Conservation (phyloP, 2,113 vertebrate species). For the Nibea coibor region DNA sequence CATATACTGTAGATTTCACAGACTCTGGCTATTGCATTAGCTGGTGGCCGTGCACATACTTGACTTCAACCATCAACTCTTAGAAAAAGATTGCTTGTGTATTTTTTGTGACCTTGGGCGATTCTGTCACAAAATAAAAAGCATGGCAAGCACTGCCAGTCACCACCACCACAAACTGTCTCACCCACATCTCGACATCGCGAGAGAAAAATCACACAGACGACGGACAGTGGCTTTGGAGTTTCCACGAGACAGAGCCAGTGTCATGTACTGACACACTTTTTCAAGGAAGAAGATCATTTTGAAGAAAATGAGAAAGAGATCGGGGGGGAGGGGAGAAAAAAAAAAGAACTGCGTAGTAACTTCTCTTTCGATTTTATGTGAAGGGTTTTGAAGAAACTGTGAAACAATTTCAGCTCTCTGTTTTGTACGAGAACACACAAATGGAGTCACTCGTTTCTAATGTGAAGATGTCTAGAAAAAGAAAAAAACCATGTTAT, state of each 20-base stretch:
- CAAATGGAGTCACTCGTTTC: conserved; percentile 74
- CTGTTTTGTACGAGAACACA: conserved; percentile 72
- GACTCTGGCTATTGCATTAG: conserved; percentile 5
- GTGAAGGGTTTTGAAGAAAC: conserved; percentile 77
- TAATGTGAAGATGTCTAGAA: conserved; percentile 81
- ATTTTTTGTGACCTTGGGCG: conserved; percentile 43
- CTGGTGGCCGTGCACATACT: conserved; percentile 22
- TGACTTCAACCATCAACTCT: conserved; percentile 32
- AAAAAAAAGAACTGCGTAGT: conserved; percentile 21
- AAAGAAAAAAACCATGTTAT: conserved; percentile 70
- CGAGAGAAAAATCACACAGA: conserved; percentile 34
- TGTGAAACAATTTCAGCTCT: conserved; percentile 77
- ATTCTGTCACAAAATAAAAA: conserved; percentile 33
- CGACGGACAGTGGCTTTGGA: conserved; percentile 19
- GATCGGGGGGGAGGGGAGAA: too few species aligned
- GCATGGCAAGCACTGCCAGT: background rate
- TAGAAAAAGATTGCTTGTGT: conserved; percentile 19
- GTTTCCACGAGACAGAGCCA: conserved; percentile 19
- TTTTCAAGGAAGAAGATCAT: conserved; percentile 60
- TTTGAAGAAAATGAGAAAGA: conserved; percentile 39
- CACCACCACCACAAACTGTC: background rate
- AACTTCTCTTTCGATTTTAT: conserved; percentile 65
- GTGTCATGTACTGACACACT: conserved; percentile 53
- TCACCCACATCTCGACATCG: conserved; percentile 10
- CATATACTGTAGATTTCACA: background rate